A percentile compares a stretch with the other conserved stretches of the same genome.
Conservation (phyloP, 2,113 vertebrate species). For the Ameiurus melas region DNA sequence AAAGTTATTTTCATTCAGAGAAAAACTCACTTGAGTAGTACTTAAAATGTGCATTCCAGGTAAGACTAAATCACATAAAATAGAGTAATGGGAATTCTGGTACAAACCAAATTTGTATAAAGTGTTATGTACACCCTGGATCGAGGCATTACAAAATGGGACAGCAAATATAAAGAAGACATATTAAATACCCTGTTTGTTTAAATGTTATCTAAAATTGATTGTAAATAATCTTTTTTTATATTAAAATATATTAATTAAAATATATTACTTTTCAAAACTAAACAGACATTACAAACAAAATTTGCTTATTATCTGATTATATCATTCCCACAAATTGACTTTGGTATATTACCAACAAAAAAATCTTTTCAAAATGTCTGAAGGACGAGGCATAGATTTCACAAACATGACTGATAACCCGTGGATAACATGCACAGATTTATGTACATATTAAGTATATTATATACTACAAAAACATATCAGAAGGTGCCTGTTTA, state of each 20-base stretch:
- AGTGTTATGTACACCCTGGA: constrained; percentile 57
- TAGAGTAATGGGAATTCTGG: constrained; percentile 51
- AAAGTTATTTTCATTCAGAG: constrained; percentile 1
- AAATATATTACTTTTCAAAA: constrained; percentile 81
- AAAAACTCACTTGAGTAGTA: background rate
- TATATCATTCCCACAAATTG: constrained; percentile 65
- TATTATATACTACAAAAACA: constrained; percentile 23
- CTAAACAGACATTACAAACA: constrained; percentile 69
- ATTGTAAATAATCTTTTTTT: constrained; percentile 68
- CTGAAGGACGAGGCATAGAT: constrained; percentile 53
- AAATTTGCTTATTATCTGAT: constrained; percentile 56
- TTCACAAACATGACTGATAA: constrained; percentile 55
- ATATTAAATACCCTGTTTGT: constrained; percentile 77
- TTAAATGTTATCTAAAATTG: constrained; percentile 62
- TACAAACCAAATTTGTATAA: constrained; percentile 56
- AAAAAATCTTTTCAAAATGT: constrained; percentile 61
- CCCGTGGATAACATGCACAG: constrained; percentile 50
- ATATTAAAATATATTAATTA: constrained; percentile 81
- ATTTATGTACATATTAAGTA: background rate
- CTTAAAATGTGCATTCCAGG: constrained; percentile 45
- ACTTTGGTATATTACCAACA: constrained; percentile 73
- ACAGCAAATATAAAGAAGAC: constrained; percentile 67
- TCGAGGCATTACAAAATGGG: constrained; percentile 56
- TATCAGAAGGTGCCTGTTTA: constrained; percentile 53
- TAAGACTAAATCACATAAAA: constrained; percentile 53